Percentiles rank a stretch among this genome's conserved stretches.
These are phyloP conservation scores for Drosophila watanabei DNA, from an alignment of 1,140 invertebrate species.

Conservation along the genomic window DNA sequence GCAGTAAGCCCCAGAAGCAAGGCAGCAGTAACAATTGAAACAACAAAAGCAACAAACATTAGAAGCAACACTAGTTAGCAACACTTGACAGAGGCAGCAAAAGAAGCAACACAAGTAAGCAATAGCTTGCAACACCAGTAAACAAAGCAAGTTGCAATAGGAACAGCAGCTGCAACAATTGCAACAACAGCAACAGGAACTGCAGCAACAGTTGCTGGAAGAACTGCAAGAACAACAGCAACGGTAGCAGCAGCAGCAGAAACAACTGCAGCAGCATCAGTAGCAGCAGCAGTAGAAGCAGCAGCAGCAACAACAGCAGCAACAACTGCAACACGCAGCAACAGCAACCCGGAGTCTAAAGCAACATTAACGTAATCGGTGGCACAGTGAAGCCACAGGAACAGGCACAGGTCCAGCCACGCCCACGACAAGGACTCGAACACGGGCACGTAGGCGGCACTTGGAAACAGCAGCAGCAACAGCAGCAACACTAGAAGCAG, in stretches of 20 bases:
- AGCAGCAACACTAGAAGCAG: background rate
- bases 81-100: background rate
- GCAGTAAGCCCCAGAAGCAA: background rate
- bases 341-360: background rate
- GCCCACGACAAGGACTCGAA: slow-evolving; percentile 13
- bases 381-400: background rate
- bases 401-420: slow-evolving; percentile 14
- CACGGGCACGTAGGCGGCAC: background rate
- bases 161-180: background rate
- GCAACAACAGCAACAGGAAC: background rate
- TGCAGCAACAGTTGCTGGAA: no score
- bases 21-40: background rate
- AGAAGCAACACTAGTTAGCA: background rate
- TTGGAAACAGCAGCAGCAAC: slow-evolving; percentile 2
- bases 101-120: background rate
- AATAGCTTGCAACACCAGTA: background rate
- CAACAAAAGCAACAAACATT: background rate
- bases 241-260: background rate
- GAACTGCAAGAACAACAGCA: no score
- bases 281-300: no score
- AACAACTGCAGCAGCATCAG: background rate
- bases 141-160: slow-evolving; percentile 13
- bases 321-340: background rate
- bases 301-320: background rate
- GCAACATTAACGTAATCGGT: background rate